Evolutionary conservation across 2,797 vertebrate species (phyloP), one percentile per base, ranked within the genome.

Genomic region (Macropodus opercularis): DNA sequence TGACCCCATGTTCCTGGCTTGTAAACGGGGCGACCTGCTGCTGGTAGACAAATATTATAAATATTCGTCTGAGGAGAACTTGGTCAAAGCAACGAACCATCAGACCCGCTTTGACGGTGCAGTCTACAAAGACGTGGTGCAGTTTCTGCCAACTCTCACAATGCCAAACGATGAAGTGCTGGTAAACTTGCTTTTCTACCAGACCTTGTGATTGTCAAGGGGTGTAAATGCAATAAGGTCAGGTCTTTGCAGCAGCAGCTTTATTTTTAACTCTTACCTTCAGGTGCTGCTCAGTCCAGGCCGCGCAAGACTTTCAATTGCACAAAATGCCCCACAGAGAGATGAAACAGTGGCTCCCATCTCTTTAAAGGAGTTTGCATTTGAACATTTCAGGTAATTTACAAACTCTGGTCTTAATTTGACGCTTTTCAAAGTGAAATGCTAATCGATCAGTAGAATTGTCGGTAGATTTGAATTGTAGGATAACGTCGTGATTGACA

Each of bases 311-410:
- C 10, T 69, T 26, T 79, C 81, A 0, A 42, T 66, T 11, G 43
- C 64, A 7, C 77, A n/a, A 13, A 69, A 41, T 1, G 13, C 86
- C 0, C 19, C 27, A 1, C 71, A 90, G 18, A 77, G 52, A 9
- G 73, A 92, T 0, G 93, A 94, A 36, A 75, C 78, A 8, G 83
- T 93, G 60, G 90, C 92, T 44, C 92, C 87, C 0, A 69, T 93
- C 49, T 95, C 96, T 7, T 83, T 99, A 40, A 96, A 96, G 77
- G 95, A 97, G 63, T 98, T 94, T 85, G 93, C 96, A 14, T 90
- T 92, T 0, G 92, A 95, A 51, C 84, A 94, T 63, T 99, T 99
- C 91, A 96, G 97, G 96, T 99, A 85, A 77, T 39, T 36, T 48
- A 6, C 36, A 15, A 8, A 32, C 5, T 51, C 18, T 5, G 27